Evolutionary conservation across 1,140 invertebrate species (phyloP).

Genomic region (Alviniconcha marisindica): DNA sequence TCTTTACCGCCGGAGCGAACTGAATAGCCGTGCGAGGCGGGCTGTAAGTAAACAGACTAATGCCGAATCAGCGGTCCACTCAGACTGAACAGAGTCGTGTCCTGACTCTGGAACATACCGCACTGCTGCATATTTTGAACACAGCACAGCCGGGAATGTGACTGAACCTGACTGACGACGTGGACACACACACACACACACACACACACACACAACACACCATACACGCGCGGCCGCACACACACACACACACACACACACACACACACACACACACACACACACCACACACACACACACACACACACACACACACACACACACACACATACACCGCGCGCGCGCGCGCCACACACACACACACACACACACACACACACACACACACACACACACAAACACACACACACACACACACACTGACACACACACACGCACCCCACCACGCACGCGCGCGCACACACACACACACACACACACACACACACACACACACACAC

Average conservation of each 20-base stretch:
- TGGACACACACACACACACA: slow-evolving; percentile 34
- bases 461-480: slow-evolving; percentile 26
- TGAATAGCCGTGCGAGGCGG: too few relatives aligned
- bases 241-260: slow-evolving; percentile 21
- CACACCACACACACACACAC: slow-evolving; percentile 19
- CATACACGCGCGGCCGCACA: too few relatives aligned
- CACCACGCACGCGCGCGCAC: too few relatives aligned
- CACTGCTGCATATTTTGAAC: too few relatives aligned
- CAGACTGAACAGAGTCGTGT: too few relatives aligned
- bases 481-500: slow-evolving; percentile 30
- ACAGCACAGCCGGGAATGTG: too few relatives aligned
- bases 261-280: slow-evolving; percentile 27
- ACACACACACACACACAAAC: slow-evolving; percentile 26
- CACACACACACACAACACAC: slow-evolving; percentile 29
- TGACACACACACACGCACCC: slow-evolving; percentile 19
- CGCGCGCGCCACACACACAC: background rate
- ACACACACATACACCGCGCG: too few relatives aligned
- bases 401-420: slow-evolving; percentile 32
- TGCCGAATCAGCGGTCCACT: too few relatives aligned
- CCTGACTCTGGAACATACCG: too few relatives aligned
- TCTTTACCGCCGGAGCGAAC: too few relatives aligned
- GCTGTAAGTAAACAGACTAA: too few relatives aligned
- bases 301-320: slow-evolving; percentile 16
- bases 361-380: background rate
- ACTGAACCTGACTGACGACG: too few relatives aligned